A percentile compares a stretch with the other conserved stretches of the same genome.
Conservation (phyloP, 2,888 invertebrate species). For the Rapana venosa region DNA sequence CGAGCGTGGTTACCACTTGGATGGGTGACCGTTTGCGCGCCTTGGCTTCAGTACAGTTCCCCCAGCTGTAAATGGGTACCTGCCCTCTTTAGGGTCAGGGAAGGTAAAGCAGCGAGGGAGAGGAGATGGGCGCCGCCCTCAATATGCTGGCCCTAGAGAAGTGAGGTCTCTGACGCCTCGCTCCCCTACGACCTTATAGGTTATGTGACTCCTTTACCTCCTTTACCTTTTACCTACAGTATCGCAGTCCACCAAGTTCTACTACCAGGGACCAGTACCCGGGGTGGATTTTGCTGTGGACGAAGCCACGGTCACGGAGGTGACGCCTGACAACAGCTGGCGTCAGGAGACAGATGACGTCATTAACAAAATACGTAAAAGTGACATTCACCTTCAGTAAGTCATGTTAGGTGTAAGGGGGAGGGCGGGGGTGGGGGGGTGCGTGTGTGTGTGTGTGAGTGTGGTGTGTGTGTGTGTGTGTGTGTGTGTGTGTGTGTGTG, state of each 20-base stretch:
- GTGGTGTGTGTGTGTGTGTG: conserved; percentile 14
- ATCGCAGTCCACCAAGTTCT: conserved; percentile 19
- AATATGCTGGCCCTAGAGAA: too few relatives aligned
- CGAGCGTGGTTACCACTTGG: too few relatives aligned
- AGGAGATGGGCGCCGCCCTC: too few relatives aligned
- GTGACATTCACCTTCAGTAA: conserved; percentile 45
- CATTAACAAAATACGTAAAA: conserved; percentile 44
- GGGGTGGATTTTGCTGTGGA: conserved; percentile 40
- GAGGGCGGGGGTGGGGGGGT: not conserved
- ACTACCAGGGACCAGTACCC: conserved; percentile 42
- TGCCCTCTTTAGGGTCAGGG: too few relatives aligned
- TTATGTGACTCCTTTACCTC: not conserved
- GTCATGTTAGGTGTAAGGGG: not conserved
- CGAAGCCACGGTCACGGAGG: conserved; percentile 25
- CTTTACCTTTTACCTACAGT: conserved; percentile 26
- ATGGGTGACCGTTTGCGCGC: too few relatives aligned
- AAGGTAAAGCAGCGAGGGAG: too few relatives aligned
- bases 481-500: conserved; percentile 14
- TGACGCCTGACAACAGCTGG: conserved; percentile 36
- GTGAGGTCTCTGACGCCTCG: too few relatives aligned
- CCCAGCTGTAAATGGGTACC: too few relatives aligned
- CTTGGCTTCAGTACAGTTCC: too few relatives aligned
- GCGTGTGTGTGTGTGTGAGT: too few relatives aligned
- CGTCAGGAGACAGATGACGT: conserved; percentile 35
- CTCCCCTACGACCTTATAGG: too few relatives aligned